phyloP scores from a whole-genome alignment of 2,888 invertebrate genomes.

The Caenorhabditis imperialis region DNA sequence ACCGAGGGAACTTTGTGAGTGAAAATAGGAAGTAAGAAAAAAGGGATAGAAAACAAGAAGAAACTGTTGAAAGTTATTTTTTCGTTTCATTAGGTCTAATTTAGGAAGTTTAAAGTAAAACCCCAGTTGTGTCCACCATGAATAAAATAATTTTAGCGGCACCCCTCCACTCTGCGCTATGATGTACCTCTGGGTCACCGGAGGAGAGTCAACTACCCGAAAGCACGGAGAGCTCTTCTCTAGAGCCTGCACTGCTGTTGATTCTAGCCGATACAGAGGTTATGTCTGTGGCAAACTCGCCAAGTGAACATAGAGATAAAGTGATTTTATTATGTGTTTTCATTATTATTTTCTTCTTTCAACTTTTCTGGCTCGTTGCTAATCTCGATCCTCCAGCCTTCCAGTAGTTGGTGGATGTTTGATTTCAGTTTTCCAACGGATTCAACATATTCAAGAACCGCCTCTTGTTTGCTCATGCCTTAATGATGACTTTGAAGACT shows the following conservation, averaged over 20 bases:
- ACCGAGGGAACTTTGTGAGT: neutral
- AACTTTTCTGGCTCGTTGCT: conserved; percentile 37
- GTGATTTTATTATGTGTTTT: too few relatives aligned
- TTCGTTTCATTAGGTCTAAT: too few relatives aligned
- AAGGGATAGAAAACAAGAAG: too few relatives aligned
- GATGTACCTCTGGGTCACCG: neutral
- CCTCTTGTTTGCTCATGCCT: conserved; percentile 30
- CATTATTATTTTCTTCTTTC: too few relatives aligned
- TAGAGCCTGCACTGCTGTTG: neutral
- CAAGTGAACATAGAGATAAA: neutral
- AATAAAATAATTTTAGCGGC: too few relatives aligned
- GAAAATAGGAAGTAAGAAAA: neutral
- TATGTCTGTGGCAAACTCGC: conserved; percentile 4
- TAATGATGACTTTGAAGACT: neutral
- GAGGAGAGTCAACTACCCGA: neutral
- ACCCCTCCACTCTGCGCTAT: neutral
- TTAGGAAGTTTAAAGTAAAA: too few relatives aligned
- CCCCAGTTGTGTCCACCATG: too few relatives aligned
- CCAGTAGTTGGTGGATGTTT: conserved; percentile 13
- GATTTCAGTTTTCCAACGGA: conserved; percentile 20
- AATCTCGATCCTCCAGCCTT: conserved; percentile 27
- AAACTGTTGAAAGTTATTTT: too few relatives aligned
- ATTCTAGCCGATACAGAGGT: neutral
- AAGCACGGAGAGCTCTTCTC: conserved; percentile 4
- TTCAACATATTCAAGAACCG: conserved; percentile 12